A percentile compares a stretch with the other conserved stretches of the same genome.
phyloP scores from a whole-genome alignment of 2,797 vertebrate species.

The Muscicapa striata region DNA sequence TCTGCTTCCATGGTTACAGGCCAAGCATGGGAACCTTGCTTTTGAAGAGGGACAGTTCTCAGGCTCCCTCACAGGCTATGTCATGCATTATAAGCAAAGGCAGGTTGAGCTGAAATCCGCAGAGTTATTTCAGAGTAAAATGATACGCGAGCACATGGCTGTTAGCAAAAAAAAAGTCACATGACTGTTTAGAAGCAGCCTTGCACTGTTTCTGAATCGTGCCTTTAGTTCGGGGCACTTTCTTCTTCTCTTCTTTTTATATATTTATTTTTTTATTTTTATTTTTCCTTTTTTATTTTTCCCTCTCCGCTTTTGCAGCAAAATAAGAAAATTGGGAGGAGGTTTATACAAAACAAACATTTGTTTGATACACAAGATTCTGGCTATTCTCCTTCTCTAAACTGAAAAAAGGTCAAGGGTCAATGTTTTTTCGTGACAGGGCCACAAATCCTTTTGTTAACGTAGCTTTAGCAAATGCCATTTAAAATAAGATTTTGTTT shows the following conservation, averaged over 20 bases:
- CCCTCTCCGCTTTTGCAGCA: background rate
- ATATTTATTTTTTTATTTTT: background rate
- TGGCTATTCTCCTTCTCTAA: constrained; percentile 61
- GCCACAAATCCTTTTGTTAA: constrained; percentile 81
- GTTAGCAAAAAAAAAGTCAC: constrained; percentile 84
- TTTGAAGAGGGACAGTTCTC: constrained; percentile 96
- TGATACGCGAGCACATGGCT: constrained; percentile 90
- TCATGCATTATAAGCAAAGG: constrained; percentile 92
- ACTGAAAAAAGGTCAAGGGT: constrained; percentile 84
- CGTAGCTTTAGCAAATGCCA: constrained; percentile 63
- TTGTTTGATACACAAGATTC: constrained; percentile 56
- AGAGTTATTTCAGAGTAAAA: constrained; percentile 90
- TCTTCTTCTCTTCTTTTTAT: background rate
- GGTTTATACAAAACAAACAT: constrained; percentile 58
- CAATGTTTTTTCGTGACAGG: constrained; percentile 73
- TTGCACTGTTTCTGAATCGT: constrained; percentile 78
- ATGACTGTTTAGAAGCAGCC: constrained; percentile 85
- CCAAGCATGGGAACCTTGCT: constrained; percentile 95
- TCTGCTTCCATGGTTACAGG: constrained; percentile 99
- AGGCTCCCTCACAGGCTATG: constrained; percentile 95
- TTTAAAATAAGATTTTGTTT: constrained; percentile 78
- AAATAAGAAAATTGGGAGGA: constrained; percentile 47
- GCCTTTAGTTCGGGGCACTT: constrained; percentile 5
- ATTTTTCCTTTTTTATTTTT: background rate
- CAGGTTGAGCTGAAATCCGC: constrained; percentile 87